Base-by-base conservation (phyloP, 2,888 invertebrate genomes). In the Cabera pusaria region DNA sequence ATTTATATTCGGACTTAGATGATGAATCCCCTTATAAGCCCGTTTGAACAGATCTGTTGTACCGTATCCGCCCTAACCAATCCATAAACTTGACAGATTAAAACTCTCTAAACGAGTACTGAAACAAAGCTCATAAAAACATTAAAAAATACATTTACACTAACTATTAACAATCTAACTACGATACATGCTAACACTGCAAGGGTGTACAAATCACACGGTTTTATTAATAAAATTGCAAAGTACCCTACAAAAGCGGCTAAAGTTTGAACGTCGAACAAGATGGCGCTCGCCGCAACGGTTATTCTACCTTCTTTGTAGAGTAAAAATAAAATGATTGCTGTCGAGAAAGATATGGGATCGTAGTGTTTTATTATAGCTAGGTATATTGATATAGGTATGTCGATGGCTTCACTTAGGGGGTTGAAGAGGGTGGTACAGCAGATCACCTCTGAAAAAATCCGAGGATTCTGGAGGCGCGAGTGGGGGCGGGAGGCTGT, bases 361-460 rank as follows among this genome's bases (percentile, higher is more conserved):
- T 80, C 70, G 66, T 76, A 67, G 38, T 68, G 53, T 59, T 67
- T 72, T 42, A 75, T 60, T 50, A 70, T 59, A 44, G 72, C 61
- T 49, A 78, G 64, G 60, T 74, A 80, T 43, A 71, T 41, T 29
- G 64, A 44, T 34, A 68, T 67, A 56, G 73, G 64, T 64, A 74
- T 61, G 59, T 72, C 70, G 46, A 71, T 61, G 53, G 64, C 59
- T 56, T 54, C 61, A 58, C 60, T 64, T 55, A 64, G 62, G 55
- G 66, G 68, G 61, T 11, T 24, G 16, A 67, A 62, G 67, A 66
- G 65, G 52, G 49, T 58, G 65, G 65, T 61, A 60, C 74, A 77
- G 69, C 76, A 79, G 84, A 86, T 87, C 86, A 88, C 79, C 87
- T 84, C 61, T 88, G 87, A 82, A 88, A 88, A 82, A 88, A 86